Evolutionary conservation across 2,888 invertebrate genomes (phyloP), one percentile per base, ranked within the genome.

Genomic region (Athrips mouffetella): DNA sequence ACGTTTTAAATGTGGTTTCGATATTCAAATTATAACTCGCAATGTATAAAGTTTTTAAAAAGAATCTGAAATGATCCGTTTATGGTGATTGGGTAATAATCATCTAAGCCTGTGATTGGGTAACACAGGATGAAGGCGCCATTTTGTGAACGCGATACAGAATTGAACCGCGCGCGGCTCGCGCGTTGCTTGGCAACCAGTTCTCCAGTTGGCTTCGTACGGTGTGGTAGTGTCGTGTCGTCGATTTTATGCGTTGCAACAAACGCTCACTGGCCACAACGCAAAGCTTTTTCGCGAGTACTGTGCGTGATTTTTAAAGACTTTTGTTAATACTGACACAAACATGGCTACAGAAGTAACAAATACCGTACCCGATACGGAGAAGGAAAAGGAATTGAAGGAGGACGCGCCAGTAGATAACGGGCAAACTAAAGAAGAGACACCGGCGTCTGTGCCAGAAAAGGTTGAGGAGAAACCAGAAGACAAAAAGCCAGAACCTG

Each of bases 271-370:
- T 45, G 55, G 54, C 50, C 54, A 15, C 27, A 8, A 37, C 49
- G 55, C 57, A 49, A 50, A 51, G 53, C 59, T 58, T 59, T 52
- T 52, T 59, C 52, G 53, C 56, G 51, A 21, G 16, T 55, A 47
- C 62, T 62, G 60, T 69, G 71, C 56, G 65, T 70, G 62, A 57
- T 58, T 52, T 57, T 52, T 55, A 57, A 54, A 55, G 51, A 63
- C 51, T 53, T 56, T 54, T 62, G 57, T 66, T 21, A 21, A 21
- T n/a, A 21, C 16, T 31, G 11, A 21, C 63, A 39, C 49, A 53
- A 58, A 53, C 47, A 94, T 95, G 94, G 92, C 94, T 67, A 92
- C 93, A 63, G 94, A 94, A 90, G 92, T 92, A 65, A 92, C 91
- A 74, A 93, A 92, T 80, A 93, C 91, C 80, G 91, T 91, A 61